phyloP scores from a whole-genome alignment of 2,113 vertebrate genomes.

The Centropristis striata region DNA sequence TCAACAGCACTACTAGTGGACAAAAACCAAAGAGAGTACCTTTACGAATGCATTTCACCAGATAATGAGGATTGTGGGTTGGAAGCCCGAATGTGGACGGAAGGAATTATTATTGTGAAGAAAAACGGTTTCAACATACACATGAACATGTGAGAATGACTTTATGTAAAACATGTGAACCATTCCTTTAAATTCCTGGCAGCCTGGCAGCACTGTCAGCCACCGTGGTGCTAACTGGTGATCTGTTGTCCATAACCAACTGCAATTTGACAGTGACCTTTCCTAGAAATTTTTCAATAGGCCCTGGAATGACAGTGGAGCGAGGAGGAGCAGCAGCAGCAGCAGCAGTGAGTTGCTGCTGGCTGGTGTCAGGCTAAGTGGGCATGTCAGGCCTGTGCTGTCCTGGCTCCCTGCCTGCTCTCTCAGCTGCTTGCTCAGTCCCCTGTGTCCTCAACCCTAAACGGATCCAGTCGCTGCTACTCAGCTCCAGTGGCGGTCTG shows the following conservation, averaged over 20 bases:
- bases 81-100: background rate
- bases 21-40: background rate
- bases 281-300: slow-evolving; percentile 41
- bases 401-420: slow-evolving; percentile 79
- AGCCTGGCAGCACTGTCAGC: background rate
- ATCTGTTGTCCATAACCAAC: slow-evolving; percentile 37
- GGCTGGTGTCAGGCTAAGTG: slow-evolving; percentile 80
- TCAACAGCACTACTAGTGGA: background rate
- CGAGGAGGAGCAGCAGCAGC: slow-evolving; percentile 44
- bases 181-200: background rate
- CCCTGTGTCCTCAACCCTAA: slow-evolving; percentile 78
- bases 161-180: background rate
- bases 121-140: background rate
- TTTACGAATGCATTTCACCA: background rate
- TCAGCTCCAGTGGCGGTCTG: slow-evolving; percentile 69
- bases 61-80: background rate
- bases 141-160: background rate
- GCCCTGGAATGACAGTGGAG: slow-evolving; percentile 40
- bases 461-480: slow-evolving; percentile 80
- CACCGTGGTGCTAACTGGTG: background rate
- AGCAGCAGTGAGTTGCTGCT: slow-evolving; percentile 56
- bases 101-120: background rate
- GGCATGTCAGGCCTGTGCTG: slow-evolving; percentile 74
- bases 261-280: slow-evolving; percentile 24
- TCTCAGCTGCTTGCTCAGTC: slow-evolving; percentile 76